These are phyloP conservation scores for Drosophila glabriapex DNA, from an alignment of 2,888 invertebrate genomes.

Conservation along the genomic window DNA sequence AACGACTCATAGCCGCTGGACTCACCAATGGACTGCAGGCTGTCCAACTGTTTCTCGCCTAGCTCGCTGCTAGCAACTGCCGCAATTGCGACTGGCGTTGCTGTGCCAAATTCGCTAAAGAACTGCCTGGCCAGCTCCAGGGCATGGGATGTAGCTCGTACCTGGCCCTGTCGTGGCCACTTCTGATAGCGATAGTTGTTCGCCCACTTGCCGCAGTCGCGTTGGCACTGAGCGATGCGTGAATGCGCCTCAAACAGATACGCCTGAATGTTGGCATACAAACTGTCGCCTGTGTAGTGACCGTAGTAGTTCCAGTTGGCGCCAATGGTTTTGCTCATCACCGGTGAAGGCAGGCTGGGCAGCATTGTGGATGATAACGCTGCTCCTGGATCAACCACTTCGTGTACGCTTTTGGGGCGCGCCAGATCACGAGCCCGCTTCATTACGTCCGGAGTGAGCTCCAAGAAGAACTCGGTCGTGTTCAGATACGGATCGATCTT, in stretches of 20 bases:
- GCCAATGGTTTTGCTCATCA: slow-evolving; percentile 85
- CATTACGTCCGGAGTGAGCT: slow-evolving; percentile 88
- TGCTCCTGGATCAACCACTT: slow-evolving; percentile 37
- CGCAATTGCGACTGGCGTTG: slow-evolving; percentile 15
- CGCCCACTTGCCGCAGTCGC: slow-evolving; percentile 92
- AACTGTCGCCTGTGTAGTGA: slow-evolving; percentile 87
- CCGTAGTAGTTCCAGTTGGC: slow-evolving; percentile 87
- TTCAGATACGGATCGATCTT: slow-evolving; percentile 91
- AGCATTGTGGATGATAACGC: slow-evolving; percentile 46
- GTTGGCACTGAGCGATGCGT: slow-evolving; percentile 90
- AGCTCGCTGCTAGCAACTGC: slow-evolving; percentile 56
- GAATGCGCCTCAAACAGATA: slow-evolving; percentile 94
- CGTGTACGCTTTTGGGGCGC: slow-evolving; percentile 79
- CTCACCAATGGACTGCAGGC: slow-evolving; percentile 90
- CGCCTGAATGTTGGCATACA: slow-evolving; percentile 93
- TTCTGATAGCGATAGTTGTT: slow-evolving; percentile 90
- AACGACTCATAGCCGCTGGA: slow-evolving; percentile 92
- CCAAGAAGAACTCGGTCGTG: slow-evolving; percentile 91
- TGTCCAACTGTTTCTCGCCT: slow-evolving; percentile 86
- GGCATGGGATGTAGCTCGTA: slow-evolving; percentile 72
- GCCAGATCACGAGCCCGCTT: slow-evolving; percentile 83
- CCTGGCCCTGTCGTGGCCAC: slow-evolving; percentile 74
- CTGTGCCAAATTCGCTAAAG: slow-evolving; percentile 80
- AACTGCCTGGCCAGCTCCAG: slow-evolving; percentile 84
- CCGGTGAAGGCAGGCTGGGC: slow-evolving; percentile 76